A percentile compares a stretch with the other conserved stretches of the same genome.
phyloP scores from a whole-genome alignment of 1,140 invertebrate genomes.

The Lithobius niger region DNA sequence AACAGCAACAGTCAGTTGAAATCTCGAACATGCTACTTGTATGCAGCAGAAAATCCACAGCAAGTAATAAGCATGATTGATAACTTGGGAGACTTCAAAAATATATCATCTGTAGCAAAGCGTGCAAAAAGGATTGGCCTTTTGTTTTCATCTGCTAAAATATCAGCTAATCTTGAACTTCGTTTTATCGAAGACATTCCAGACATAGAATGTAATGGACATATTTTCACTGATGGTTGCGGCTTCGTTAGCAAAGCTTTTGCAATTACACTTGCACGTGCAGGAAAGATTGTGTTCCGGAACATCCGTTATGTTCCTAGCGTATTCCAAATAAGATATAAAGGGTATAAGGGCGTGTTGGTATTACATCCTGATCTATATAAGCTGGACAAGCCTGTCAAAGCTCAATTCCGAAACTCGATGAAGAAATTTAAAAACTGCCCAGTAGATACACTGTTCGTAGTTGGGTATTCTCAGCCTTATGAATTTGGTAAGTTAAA shows the following conservation, averaged over 20 bases:
- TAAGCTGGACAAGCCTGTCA: not conserved
- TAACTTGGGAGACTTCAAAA: not conserved
- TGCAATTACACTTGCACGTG: not conserved
- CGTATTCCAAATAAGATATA: not conserved
- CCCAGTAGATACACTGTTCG: not conserved
- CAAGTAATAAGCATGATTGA: no score
- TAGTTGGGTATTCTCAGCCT: not conserved
- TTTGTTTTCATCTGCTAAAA: not conserved
- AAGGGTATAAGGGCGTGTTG: not conserved
- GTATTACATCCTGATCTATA: not conserved
- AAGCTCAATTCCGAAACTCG: not conserved
- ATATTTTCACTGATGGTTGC: not conserved
- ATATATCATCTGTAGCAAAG: not conserved
- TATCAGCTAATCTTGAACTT: not conserved
- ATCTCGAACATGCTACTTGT: slow-evolving; percentile 4
- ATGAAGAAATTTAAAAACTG: not conserved
- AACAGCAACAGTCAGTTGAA: not conserved
- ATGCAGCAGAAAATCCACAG: not conserved
- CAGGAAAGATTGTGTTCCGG: not conserved
- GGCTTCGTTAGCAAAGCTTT: not conserved
- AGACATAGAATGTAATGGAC: not conserved
- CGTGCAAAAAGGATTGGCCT: not conserved
- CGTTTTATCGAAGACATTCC: not conserved
- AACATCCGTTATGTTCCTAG: not conserved
- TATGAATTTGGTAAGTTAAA: not conserved